Conservation (phyloP, 2,113 vertebrate genomes). For the Dasyornis broadbenti region DNA sequence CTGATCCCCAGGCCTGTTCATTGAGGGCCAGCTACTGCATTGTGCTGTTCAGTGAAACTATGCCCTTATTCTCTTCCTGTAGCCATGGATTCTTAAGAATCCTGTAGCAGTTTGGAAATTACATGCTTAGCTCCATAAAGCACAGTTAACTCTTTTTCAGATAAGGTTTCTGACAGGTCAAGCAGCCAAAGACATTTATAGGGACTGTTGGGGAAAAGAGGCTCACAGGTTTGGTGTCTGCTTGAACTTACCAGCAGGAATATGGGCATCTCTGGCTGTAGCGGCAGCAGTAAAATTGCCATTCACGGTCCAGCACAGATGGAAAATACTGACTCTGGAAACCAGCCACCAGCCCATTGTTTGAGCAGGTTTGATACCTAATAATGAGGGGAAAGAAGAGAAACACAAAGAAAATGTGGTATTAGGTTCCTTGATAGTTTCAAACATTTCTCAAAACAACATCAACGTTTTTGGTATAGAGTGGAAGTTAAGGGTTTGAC, state of each 20-base stretch:
- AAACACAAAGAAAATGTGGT: neutral
- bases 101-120: neutral
- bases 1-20: neutral
- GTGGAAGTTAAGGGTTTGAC: neutral
- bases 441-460: neutral
- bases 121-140: neutral
- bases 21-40: rapidly evolving
- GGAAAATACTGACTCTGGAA: conserved; percentile 95
- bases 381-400: neutral
- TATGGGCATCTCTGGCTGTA: conserved; percentile 89
- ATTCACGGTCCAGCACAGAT: conserved; percentile 91
- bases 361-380: conserved; percentile 93
- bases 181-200: neutral
- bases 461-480: neutral
- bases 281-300: conserved; percentile 97
- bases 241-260: conserved; percentile 86
- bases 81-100: neutral
- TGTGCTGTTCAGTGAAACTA: neutral
- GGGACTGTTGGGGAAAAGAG: neutral
- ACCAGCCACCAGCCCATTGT: conserved; percentile 91
- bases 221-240: neutral
- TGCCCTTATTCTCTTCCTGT: neutral
- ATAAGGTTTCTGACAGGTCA: neutral
- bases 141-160: neutral
- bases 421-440: neutral